phyloP scores from a whole-genome alignment of 2,797 vertebrate species.

The Acanthornis magna region DNA sequence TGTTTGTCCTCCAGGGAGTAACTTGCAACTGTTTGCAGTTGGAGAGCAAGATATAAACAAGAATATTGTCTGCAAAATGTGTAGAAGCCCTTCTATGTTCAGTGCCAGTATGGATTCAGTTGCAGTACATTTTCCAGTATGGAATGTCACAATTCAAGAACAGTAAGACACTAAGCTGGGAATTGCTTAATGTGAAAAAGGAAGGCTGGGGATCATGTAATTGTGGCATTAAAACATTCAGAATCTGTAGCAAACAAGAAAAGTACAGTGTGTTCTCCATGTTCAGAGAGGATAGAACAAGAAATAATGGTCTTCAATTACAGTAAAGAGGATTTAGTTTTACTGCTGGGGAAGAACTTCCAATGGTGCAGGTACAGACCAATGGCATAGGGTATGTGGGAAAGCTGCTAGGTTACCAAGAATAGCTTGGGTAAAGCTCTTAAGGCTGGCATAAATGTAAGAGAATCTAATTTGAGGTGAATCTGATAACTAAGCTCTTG shows the following conservation, averaged over 20 bases:
- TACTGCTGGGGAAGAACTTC: not conserved
- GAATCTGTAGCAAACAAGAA: not conserved
- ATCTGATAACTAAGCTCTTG: not conserved
- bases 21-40: not conserved
- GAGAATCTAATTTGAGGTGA: not conserved
- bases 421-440: not conserved
- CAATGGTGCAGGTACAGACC: not conserved
- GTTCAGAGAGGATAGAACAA: not conserved
- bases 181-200: not conserved
- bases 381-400: not conserved
- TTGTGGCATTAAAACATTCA: not conserved
- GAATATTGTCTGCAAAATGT: not conserved
- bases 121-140: not conserved
- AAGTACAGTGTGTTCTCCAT: not conserved
- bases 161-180: not conserved
- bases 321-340: not conserved
- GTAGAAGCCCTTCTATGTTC: not conserved
- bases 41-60: not conserved
- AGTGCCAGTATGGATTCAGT: not conserved
- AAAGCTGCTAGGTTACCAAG: not conserved
- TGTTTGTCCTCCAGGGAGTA: not conserved
- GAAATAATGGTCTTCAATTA: not conserved
- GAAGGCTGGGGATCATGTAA: not conserved
- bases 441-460: not conserved
- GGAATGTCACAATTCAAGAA: not conserved